Evolutionary conservation across 2,888 invertebrate species (phyloP).

Genomic region (Syrphus vitripennis): DNA sequence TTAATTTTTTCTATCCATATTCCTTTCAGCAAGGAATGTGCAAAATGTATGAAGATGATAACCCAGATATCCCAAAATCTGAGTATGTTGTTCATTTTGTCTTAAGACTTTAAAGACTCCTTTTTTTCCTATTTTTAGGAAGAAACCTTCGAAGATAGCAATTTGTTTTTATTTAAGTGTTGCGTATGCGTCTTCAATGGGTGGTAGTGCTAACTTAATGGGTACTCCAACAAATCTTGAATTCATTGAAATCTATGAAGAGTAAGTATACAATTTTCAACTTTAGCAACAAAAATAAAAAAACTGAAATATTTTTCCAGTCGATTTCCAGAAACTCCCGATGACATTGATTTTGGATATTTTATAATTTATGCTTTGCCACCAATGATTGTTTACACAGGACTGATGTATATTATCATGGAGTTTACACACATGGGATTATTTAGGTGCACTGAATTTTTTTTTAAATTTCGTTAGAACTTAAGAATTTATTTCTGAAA

Average conservation of each 20-base stretch:
- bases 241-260: not conserved
- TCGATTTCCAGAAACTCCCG: slow-evolving; percentile 15
- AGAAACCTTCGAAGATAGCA: slow-evolving; percentile 11
- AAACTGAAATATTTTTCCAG: not conserved
- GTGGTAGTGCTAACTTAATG: slow-evolving; percentile 7
- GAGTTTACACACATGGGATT: slow-evolving; percentile 33
- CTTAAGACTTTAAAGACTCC: too few species aligned
- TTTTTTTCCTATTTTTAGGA: slow-evolving; percentile 5
- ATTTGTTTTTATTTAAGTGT: slow-evolving; percentile 35
- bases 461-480: too few species aligned
- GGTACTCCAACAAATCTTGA: not conserved
- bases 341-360: not conserved
- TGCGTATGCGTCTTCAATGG: slow-evolving; percentile 37
- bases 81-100: not conserved
- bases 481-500: not conserved
- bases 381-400: slow-evolving; percentile 1
- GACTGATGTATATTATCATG: slow-evolving; percentile 20
- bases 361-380: not conserved
- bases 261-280: not conserved
- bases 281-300: not conserved
- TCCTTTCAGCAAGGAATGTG: slow-evolving; percentile 12
- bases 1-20: not conserved
- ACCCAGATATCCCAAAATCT: not conserved
- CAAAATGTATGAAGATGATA: slow-evolving; percentile 12
- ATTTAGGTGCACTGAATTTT: slow-evolving; percentile 26